Base-by-base conservation (phyloP, 2,888 invertebrate species). In the Meganola albula region DNA sequence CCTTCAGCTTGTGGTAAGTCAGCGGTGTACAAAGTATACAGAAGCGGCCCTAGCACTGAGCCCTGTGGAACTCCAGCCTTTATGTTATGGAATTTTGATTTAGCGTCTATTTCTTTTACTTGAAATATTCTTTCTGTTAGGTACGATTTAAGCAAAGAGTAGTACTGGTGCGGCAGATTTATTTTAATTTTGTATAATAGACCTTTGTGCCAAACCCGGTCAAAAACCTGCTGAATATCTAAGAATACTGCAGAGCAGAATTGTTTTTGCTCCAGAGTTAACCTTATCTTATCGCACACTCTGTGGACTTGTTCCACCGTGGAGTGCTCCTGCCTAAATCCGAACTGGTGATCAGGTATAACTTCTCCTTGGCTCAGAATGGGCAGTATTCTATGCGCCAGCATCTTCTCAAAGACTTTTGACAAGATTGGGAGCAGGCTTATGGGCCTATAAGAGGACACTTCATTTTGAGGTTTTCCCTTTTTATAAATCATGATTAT, bases 311-410 rank as follows among this genome's bases (percentile, higher is more conserved):
- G 45, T 23, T 51, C 42, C 8, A 37, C 20, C 4, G 47, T 50
- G 2, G 31, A 20, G 22, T 50, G 47, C 1, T 37, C 6, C 9
- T 31, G 14, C 5, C 44, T 12, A 14, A 47, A 50, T 0, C 45
- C 47, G 24, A 44, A 51, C 27, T 50, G 44, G 12, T 48, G 48
- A 11, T 32, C 12, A n/a, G 43, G 40, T 24, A 45, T 44, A 6
- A 36, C 20, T 5, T 35, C 18, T 2, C 28, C 21, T 25, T 31
- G 24, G 9, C 34, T 12, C 5, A 48, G 24, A 2, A 37, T 25
- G 6, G 37, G 29, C 8, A 18, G 14, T 2, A 45, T 10, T 12
- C 40, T 18, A 0, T 9, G 18, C 3, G 44, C 28, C 3, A 40
- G n/a, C 11, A 34, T 24, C 23, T 28, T 39, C 13, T 42, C 35